Percentiles rank a stretch among this genome's conserved stretches.
Conservation (phyloP, 2,888 invertebrate genomes). For the Epinotia ramella region DNA sequence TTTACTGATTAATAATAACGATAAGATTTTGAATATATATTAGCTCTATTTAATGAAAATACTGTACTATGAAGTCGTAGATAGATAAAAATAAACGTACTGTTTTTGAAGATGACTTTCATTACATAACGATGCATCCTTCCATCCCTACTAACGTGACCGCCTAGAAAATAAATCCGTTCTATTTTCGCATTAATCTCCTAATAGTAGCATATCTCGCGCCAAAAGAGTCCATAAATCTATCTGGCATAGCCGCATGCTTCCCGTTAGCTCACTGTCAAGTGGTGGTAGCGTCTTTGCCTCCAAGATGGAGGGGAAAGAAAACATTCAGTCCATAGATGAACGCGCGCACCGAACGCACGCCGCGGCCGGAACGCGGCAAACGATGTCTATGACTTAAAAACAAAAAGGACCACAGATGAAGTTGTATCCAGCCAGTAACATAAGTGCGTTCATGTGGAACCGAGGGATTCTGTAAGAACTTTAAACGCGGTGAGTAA, state of each 20-base stretch:
- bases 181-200: slow-evolving; percentile 22
- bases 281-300: slow-evolving; percentile 52
- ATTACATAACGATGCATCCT: neutral
- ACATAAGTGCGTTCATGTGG: slow-evolving; percentile 61
- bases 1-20: neutral
- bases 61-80: slow-evolving; percentile 5
- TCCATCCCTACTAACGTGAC: neutral
- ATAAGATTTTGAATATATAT: slow-evolving; percentile 17
- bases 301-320: slow-evolving; percentile 56
- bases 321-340: slow-evolving; percentile 73
- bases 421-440: slow-evolving; percentile 54
- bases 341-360: slow-evolving; percentile 63
- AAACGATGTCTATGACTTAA: slow-evolving; percentile 57
- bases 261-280: slow-evolving; percentile 60
- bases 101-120: slow-evolving; percentile 26
- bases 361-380: slow-evolving; percentile 56
- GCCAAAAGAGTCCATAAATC: slow-evolving; percentile 37
- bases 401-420: slow-evolving; percentile 57
- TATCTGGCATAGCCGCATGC: slow-evolving; percentile 48
- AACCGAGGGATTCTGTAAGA: slow-evolving; percentile 57
- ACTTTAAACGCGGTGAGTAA: slow-evolving; percentile 68
- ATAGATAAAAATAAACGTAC: slow-evolving; percentile 27
- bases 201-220: slow-evolving; percentile 16
- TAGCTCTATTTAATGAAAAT: neutral
- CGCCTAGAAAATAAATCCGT: slow-evolving; percentile 9